Evolutionary conservation across 2,888 invertebrate species (phyloP).

Genomic region (Andrena haemorrhoa): DNA sequence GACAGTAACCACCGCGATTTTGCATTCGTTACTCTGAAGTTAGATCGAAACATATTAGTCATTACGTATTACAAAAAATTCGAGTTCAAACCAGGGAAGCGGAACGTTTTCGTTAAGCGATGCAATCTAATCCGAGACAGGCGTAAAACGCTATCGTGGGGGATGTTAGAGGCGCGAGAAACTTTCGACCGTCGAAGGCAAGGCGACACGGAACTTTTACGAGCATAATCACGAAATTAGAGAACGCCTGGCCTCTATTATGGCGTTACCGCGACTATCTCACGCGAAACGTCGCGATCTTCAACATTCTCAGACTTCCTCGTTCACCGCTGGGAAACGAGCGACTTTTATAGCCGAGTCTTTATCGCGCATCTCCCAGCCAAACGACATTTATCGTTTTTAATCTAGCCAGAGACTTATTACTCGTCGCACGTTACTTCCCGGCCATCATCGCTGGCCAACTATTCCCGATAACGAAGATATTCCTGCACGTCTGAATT

Average conservation of each 20-base stretch:
- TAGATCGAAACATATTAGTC: background rate
- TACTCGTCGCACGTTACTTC: slow-evolving; percentile 43
- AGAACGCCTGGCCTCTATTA: slow-evolving; percentile 35
- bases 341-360: slow-evolving; percentile 45
- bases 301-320: slow-evolving; percentile 15
- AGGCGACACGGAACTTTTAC: slow-evolving; percentile 10
- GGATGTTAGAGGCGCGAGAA: background rate
- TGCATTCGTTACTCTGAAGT: too few relatives aligned
- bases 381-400: slow-evolving; percentile 56
- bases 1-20: too few relatives aligned
- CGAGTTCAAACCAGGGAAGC: background rate
- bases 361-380: slow-evolving; percentile 46
- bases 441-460: slow-evolving; percentile 32
- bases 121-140: background rate
- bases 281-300: slow-evolving; percentile 15
- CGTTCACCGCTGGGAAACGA: slow-evolving; percentile 24
- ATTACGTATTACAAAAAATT: background rate
- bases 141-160: background rate
- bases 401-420: slow-evolving; percentile 52
- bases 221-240: slow-evolving; percentile 45
- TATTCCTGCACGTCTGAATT: slow-evolving; percentile 19
- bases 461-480: slow-evolving; percentile 46
- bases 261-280: slow-evolving; percentile 26
- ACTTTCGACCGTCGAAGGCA: background rate
- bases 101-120: background rate